A percentile compares a stretch with the other conserved stretches of the same genome.
Conservation (phyloP, 2,113 vertebrate species). For the Acanthisitta chloris region DNA sequence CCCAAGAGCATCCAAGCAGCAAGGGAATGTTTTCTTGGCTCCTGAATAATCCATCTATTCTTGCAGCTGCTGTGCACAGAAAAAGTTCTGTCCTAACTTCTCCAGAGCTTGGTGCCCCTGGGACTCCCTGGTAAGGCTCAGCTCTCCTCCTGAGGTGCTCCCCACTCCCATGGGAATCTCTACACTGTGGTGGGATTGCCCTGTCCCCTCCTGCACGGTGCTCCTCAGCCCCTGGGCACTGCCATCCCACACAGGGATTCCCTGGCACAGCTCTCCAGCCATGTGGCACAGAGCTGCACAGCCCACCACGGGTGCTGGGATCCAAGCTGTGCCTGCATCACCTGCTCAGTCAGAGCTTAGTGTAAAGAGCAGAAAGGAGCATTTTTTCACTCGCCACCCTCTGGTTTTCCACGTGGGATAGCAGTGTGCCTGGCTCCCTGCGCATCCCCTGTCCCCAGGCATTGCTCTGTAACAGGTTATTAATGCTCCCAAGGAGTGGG, state of each 20-base stretch:
- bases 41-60: background rate
- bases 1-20: background rate
- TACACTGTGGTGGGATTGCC: accelerated
- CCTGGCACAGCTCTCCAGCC: background rate
- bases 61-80: background rate
- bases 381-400: accelerated
- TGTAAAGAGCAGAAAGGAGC: accelerated
- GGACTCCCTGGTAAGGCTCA: background rate
- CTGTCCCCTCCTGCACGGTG: accelerated
- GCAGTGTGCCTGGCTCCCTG: accelerated
- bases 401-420: accelerated
- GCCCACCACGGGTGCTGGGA: background rate
- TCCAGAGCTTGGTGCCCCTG: accelerated
- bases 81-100: background rate
- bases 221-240: background rate
- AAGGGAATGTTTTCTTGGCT: background rate
- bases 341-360: background rate
- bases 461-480: accelerated
- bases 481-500: accelerated
- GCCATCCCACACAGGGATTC: background rate
- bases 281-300: background rate
- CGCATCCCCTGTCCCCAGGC: accelerated
- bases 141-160: background rate
- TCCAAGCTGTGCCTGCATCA: background rate
- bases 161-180: accelerated